Evolutionary conservation across 1,140 invertebrate genomes (phyloP).

Genomic region (Euborellia annulipes): DNA sequence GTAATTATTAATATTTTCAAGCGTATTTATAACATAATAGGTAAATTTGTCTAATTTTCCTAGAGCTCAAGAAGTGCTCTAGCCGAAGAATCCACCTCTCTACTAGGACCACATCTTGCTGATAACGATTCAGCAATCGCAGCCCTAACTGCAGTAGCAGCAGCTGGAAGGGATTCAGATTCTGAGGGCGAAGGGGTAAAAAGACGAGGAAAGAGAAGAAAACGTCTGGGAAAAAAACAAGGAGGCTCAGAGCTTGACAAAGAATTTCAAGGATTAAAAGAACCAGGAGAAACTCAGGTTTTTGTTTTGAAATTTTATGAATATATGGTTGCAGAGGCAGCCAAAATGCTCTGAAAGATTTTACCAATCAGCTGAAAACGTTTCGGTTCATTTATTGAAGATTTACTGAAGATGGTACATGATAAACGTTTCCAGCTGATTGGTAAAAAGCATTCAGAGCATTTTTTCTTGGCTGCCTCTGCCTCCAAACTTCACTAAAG

Average conservation of each 20-base stretch:
- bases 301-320: conserved; percentile 1
- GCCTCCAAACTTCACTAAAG: no score
- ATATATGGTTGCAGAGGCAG: no score
- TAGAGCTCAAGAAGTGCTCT: background rate
- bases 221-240: conserved; percentile 31
- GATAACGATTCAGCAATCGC: conserved; percentile 8
- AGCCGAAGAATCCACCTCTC: conserved; percentile 18
- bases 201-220: conserved; percentile 26
- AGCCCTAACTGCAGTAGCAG: background rate
- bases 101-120: conserved; percentile 10
- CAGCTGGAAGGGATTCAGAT: conserved; percentile 9
- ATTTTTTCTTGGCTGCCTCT: no score
- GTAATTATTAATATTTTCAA: background rate
- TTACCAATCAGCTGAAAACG: no score
- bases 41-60: background rate
- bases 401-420: no score
- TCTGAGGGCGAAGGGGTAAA: conserved; percentile 19
- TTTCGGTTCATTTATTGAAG: no score
- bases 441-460: no score
- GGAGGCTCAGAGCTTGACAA: conserved; percentile 27
- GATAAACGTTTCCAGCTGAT: no score
- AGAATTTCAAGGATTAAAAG: conserved; percentile 17
- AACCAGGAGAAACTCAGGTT: conserved; percentile 34
- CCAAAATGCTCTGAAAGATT: no score
- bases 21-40: background rate